These are phyloP conservation scores for Trichopoda pennipes DNA, from an alignment of 2,888 invertebrate genomes.

Conservation along the genomic window DNA sequence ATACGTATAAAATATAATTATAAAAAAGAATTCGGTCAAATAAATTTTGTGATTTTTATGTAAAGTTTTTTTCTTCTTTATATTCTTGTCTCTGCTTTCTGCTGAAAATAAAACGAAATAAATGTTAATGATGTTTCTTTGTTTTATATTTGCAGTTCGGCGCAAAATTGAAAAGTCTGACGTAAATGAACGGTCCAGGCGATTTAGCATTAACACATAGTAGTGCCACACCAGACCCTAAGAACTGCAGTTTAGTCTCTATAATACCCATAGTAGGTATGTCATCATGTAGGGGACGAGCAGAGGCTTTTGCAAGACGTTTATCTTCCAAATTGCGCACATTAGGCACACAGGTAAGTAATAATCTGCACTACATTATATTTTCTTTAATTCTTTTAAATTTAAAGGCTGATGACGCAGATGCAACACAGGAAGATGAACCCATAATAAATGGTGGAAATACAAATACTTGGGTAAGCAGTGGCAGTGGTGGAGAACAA, in stretches of 20 bases:
- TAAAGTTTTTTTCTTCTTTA: not conserved
- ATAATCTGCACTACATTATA: not conserved
- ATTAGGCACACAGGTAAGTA: slow-evolving; percentile 83
- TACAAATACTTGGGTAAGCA: slow-evolving; percentile 79
- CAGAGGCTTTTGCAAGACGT: slow-evolving; percentile 90
- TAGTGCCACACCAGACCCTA: slow-evolving; percentile 78
- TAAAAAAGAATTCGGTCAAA: slow-evolving; percentile 50
- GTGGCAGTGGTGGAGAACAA: slow-evolving; percentile 76
- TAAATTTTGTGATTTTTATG: slow-evolving; percentile 1
- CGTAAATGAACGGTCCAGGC: slow-evolving; percentile 80
- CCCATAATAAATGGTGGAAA: slow-evolving; percentile 77
- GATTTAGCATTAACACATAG: slow-evolving; percentile 79
- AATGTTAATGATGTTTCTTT: slow-evolving; percentile 31
- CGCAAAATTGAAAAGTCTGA: slow-evolving; percentile 73
- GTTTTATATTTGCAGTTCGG: slow-evolving; percentile 54
- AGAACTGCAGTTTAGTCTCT: slow-evolving; percentile 86
- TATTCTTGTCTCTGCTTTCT: not conserved
- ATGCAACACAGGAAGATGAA: slow-evolving; percentile 76
- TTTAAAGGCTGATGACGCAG: slow-evolving; percentile 75
- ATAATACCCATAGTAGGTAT: slow-evolving; percentile 84
- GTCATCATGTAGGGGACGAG: slow-evolving; percentile 90
- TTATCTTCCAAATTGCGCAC: slow-evolving; percentile 88
- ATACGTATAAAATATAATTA: slow-evolving; percentile 9
- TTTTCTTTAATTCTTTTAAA: slow-evolving; percentile 15
- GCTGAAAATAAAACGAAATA: slow-evolving; percentile 7